Conservation (phyloP, 2,113 vertebrate genomes). For the Brachypteracias leptosomus region DNA sequence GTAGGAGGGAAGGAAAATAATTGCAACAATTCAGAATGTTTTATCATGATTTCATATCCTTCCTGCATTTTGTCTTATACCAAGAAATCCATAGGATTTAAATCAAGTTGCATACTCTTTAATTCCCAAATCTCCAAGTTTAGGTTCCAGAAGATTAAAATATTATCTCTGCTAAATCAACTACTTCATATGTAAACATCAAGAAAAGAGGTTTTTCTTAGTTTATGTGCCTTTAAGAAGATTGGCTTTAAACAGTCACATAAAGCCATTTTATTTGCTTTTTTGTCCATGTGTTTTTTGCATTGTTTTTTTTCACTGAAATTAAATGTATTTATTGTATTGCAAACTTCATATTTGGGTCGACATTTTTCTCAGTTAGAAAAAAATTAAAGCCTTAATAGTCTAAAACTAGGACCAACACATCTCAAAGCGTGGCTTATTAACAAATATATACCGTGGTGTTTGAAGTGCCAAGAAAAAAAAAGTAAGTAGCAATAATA, state of each 20-base stretch:
- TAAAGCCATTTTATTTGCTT: not conserved
- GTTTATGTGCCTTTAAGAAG: not conserved
- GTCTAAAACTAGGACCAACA: not conserved
- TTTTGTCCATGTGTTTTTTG: not conserved
- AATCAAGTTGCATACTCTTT: not conserved
- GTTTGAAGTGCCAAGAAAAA: not conserved
- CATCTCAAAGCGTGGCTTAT: not conserved
- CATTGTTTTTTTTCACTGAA: not conserved
- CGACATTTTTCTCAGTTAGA: not conserved
- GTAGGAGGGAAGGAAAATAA: not conserved
- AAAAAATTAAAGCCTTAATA: not conserved
- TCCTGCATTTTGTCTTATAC: not conserved
- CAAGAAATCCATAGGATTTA: not conserved
- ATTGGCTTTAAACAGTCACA: not conserved
- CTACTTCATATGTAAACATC: not conserved
- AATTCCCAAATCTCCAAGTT: not conserved
- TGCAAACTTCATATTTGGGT: not conserved
- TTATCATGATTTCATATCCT: not conserved
- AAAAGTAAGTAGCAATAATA: not conserved
- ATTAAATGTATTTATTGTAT: not conserved
- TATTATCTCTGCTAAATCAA: not conserved
- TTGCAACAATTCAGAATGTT: not conserved
- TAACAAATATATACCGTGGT: not conserved
- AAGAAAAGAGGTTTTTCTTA: not conserved
- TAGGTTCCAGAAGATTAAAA: not conserved